Conservation (phyloP, 2,888 invertebrate genomes). For the Apodemia mormo region DNA sequence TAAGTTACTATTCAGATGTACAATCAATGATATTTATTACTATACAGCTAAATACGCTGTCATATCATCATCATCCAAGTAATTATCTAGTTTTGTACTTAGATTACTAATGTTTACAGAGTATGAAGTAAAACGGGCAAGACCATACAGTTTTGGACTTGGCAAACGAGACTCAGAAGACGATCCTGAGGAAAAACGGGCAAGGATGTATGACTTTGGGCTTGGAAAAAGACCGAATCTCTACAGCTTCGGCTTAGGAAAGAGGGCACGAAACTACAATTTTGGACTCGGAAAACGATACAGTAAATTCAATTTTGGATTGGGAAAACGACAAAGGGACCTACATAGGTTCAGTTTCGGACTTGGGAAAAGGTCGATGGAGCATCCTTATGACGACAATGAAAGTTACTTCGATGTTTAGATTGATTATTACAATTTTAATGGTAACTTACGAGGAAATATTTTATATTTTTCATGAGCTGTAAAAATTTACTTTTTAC, state of each 20-base stretch:
- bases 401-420: conserved; percentile 62
- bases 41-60: too few relatives aligned
- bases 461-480: neutral
- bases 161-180: conserved; percentile 82
- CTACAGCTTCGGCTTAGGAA: conserved; percentile 78
- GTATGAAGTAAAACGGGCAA: conserved; percentile 79
- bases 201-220: conserved; percentile 69
- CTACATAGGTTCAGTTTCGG: conserved; percentile 80
- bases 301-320: conserved; percentile 79
- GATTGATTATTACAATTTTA: conserved; percentile 40
- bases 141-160: conserved; percentile 86
- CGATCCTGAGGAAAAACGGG: conserved; percentile 64
- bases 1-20: too few relatives aligned
- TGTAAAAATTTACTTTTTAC: too few relatives aligned
- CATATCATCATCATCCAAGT: too few relatives aligned
- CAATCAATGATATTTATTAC: too few relatives aligned
- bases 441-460: conserved; percentile 36
- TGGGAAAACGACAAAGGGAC: conserved; percentile 79
- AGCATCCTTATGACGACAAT: conserved; percentile 50
- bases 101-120: conserved; percentile 43
- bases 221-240: conserved; percentile 69
- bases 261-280: conserved; percentile 70
- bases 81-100: too few relatives aligned
- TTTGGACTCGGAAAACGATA: conserved; percentile 82
- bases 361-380: conserved; percentile 76